Base-by-base conservation (phyloP, 2,797 vertebrate genomes). In the Halcyon badia region DNA sequence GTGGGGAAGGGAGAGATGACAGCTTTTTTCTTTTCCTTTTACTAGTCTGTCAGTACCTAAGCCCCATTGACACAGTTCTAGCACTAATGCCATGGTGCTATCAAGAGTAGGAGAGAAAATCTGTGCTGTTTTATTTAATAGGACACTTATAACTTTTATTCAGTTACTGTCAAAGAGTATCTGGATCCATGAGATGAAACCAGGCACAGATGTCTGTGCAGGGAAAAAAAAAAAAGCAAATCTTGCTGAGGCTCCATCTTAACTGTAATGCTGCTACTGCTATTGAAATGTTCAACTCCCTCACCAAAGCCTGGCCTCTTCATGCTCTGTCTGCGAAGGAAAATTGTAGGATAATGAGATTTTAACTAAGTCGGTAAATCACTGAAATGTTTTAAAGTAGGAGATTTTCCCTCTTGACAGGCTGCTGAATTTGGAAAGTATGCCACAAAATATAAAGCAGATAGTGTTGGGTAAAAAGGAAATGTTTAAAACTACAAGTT, bases 261-360 rank as follows among this genome's bases (percentile, higher is more conserved):
- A 56, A 84, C 42, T 37, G 56, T 66, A 90, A 0, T 48, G 85
- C 91, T 94, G 77, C 77, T 66, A 49, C 39, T 88, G 72, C 11
- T 10, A 46, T 17, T 66, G 61, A 83, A 65, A 56, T 18, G 56
- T 73, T 84, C 28, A 37, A 75, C 58, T 88, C 77, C 42, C 56
- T 12, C 66, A 64, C 13, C 70, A 70, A 61, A 64, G 73, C 70
- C 30, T 49, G 73, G 83, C 42, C 77, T 94, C 66, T 88, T 73
- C 24, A 4, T 62, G 82, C 54, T 94, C 62, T 26, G 39, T 41
- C 70, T 95, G 44, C 42, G 82, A 62, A 62, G 77, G 73, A 77
- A 91, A 90, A 79, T 19, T 83, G 87, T 58, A 88, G 56, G 46
- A 81, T 69, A 87, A 91, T 72, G 76, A 88, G 76, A 94, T 78